These are phyloP conservation scores for Rhagonycha lutea DNA, from an alignment of 2,888 invertebrate genomes.

Conservation along the genomic window DNA sequence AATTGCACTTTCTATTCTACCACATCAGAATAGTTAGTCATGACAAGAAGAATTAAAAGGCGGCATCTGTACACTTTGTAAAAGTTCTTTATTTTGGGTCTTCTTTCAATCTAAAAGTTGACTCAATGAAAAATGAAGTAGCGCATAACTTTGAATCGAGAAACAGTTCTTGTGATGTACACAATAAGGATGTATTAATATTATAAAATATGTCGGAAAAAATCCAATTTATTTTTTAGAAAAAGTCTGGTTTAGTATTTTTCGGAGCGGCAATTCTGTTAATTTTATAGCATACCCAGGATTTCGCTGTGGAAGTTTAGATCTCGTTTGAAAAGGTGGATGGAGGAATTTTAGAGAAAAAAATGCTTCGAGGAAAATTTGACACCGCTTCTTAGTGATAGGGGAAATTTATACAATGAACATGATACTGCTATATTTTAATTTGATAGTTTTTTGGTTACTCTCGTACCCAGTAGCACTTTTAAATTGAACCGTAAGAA, in stretches of 20 bases:
- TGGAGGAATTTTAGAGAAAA: neutral
- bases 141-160: conserved; percentile 33
- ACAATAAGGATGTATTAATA: conserved; percentile 34
- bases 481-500: conserved; percentile 52
- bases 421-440: conserved; percentile 45
- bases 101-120: conserved; percentile 41
- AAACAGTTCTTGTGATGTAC: conserved; percentile 30
- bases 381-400: conserved; percentile 31
- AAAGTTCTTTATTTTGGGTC: conserved; percentile 36
- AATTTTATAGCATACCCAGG: neutral
- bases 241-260: conserved; percentile 13
- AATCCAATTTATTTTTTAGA: conserved; percentile 52
- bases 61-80: conserved; percentile 36
- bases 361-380: neutral
- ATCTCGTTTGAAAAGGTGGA: neutral
- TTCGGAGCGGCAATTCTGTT: conserved; percentile 16
- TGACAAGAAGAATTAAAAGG: conserved; percentile 25
- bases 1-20: neutral
- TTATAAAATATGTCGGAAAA: conserved; percentile 41
- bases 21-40: conserved; percentile 8
- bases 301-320: neutral
- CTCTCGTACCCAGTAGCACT: conserved; percentile 50
- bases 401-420: conserved; percentile 24
- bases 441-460: conserved; percentile 50
- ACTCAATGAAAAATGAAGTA: conserved; percentile 53